Evolutionary conservation across 2,797 vertebrate species (phyloP).

Genomic region (Eulemur rubriventer): DNA sequence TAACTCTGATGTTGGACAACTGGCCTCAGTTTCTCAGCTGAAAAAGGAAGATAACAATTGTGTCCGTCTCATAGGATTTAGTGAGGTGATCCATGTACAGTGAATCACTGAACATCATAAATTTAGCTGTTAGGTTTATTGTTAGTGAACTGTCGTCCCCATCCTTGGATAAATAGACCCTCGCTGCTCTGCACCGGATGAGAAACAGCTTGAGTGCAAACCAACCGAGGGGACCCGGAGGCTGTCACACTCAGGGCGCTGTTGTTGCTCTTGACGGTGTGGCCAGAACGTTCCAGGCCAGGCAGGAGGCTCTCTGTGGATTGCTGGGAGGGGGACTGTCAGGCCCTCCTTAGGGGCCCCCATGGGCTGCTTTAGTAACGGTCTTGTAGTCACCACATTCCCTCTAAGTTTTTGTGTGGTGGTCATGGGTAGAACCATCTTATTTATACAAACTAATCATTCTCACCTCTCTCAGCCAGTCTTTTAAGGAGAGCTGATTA

Average conservation of each 20-base stretch:
- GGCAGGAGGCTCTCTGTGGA: accelerated
- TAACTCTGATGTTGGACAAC: neutral
- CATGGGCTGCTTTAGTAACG: accelerated
- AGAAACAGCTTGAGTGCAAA: neutral
- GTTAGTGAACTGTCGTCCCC: neutral
- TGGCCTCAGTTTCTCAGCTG: neutral
- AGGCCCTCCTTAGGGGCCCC: neutral
- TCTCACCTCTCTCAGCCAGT: neutral
- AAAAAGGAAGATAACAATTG: neutral
- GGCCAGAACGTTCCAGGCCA: neutral
- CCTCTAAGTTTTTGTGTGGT: neutral
- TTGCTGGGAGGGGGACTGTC: neutral
- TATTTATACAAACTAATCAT: too few relatives aligned
- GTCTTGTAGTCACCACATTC: too few relatives aligned
- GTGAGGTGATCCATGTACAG: accelerated
- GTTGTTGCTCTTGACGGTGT: neutral
- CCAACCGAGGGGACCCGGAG: accelerated
- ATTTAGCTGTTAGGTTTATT: neutral
- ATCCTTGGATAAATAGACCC: neutral
- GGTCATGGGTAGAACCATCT: neutral
- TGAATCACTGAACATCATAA: neutral
- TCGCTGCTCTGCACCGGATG: neutral
- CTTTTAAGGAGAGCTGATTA: neutral
- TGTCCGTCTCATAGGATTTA: too few relatives aligned
- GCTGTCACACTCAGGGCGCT: accelerated